These are phyloP conservation scores for Melanostoma scalare DNA, from an alignment of 2,888 invertebrate species.

Conservation along the genomic window DNA sequence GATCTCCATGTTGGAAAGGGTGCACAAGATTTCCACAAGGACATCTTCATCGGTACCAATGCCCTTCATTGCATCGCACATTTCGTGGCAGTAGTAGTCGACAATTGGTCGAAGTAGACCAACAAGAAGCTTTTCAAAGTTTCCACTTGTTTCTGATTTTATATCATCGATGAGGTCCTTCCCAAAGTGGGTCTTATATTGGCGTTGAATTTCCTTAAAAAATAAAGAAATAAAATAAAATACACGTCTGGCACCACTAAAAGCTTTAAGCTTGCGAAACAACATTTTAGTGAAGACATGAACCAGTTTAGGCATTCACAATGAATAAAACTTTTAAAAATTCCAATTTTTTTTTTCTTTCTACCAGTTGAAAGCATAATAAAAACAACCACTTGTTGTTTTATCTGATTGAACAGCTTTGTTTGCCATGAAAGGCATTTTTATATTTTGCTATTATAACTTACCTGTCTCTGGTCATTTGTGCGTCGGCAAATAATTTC, in stretches of 20 bases:
- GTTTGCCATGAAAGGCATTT: no score
- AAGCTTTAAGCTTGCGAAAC: not conserved
- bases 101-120: constrained; percentile 93
- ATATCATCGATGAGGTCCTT: constrained; percentile 91
- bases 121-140: constrained; percentile 91
- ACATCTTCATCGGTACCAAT: constrained; percentile 93
- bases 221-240: not conserved
- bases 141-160: constrained; percentile 94
- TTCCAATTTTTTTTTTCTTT: constrained; percentile 17
- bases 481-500: constrained; percentile 91
- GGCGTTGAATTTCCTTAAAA: constrained; percentile 79
- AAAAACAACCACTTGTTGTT: no score
- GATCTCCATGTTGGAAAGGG: constrained; percentile 93
- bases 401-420: no score
- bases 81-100: constrained; percentile 90
- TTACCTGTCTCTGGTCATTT: constrained; percentile 93
- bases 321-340: not conserved
- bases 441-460: constrained; percentile 79
- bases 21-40: constrained; percentile 94
- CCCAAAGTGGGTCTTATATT: constrained; percentile 81
- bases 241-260: constrained; percentile 20
- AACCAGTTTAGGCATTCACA: constrained; percentile 42
- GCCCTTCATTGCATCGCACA: constrained; percentile 92
- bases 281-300: constrained; percentile 4
- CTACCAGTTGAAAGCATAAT: not conserved